These are phyloP conservation scores for Delichon dasypus DNA, from an alignment of 2,797 vertebrate species.

Conservation along the genomic window DNA sequence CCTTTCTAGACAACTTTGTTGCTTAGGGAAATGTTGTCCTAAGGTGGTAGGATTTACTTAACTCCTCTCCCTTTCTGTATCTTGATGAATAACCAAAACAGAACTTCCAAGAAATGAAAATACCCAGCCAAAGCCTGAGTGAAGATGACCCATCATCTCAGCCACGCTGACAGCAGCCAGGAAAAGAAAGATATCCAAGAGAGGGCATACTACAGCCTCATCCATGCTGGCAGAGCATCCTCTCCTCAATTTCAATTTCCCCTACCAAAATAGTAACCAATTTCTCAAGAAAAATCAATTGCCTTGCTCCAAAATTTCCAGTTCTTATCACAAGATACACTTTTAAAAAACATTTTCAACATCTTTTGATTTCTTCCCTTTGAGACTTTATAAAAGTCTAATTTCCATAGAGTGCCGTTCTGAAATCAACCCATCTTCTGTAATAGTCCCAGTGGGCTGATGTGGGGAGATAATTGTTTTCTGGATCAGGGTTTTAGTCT, in stretches of 20 bases:
- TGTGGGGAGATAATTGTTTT: constrained; percentile 30
- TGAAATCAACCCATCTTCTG: constrained; percentile 37
- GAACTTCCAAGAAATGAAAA: not conserved
- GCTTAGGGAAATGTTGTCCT: not conserved
- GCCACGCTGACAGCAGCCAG: not conserved
- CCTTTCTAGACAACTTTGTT: not conserved
- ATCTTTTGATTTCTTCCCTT: not conserved
- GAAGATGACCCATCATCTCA: not conserved
- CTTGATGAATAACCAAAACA: not conserved
- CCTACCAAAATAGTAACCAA: not conserved
- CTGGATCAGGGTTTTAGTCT: constrained; percentile 4
- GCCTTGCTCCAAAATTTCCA: not conserved
- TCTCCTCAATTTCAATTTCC: not conserved
- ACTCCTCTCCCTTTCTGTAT: too few species aligned
- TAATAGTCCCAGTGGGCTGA: constrained; percentile 25
- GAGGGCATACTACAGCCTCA: not conserved
- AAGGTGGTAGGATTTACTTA: not conserved
- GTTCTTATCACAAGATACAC: not conserved
- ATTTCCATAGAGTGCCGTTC: constrained; percentile 36
- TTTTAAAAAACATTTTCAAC: not conserved
- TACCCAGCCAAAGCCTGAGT: not conserved
- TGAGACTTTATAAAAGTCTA: constrained; percentile 13
- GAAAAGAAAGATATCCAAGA: not conserved
- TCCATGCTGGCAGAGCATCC: accelerated
- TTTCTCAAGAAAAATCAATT: not conserved